Base-by-base conservation (phyloP, 2,888 invertebrate species). In the Drosophila recens region DNA sequence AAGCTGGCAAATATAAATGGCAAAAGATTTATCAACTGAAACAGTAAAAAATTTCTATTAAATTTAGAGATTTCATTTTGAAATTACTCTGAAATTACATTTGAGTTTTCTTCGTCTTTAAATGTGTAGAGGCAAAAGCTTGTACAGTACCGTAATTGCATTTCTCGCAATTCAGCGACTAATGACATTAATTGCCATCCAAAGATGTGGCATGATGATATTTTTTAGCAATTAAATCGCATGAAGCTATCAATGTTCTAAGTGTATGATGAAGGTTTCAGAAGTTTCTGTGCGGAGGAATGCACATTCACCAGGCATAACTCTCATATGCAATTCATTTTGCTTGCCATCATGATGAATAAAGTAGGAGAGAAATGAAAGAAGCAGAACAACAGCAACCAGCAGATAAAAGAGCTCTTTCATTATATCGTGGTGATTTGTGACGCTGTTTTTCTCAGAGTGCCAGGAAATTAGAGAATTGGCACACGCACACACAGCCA, bases 391-490 rank as follows among this genome's bases (percentile, higher is more conserved):
- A 27, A n/a, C 17, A 17, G 53, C 27, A 45, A n/a, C 20, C 36
- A 20, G 4, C 20, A 33, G 15, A 59, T 52, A 43, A 56, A 43
- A 62, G 42, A 48, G 49, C 65, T 53, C 52, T 69, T 71, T 53
- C 66, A 76, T 81, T 57, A 67, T 48, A 75, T 69, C 68, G 77
- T 75, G 49, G 52, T 85, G 79, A 88, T 82, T 88, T 80, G 89
- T 79, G 80, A 67, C 54, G 65, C 51, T 80, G 74, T 74, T 86
- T 87, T 71, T 72, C 63, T 49, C 33, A 5, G 33, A 58, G 45
- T 66, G 68, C 68, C 69, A 70, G 79, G 69, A 82, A 84, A 82
- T 84, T 81, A 81, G 79, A 87, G 82, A 82, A 81, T 69, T 68
- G 77, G 72, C 71, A 80, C 80, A 80, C 69, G 46, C 61, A 67